Percentiles rank a stretch among this genome's conserved stretches.
Conservation (phyloP, 2,797 vertebrate genomes). For the Balearica regulorum region DNA sequence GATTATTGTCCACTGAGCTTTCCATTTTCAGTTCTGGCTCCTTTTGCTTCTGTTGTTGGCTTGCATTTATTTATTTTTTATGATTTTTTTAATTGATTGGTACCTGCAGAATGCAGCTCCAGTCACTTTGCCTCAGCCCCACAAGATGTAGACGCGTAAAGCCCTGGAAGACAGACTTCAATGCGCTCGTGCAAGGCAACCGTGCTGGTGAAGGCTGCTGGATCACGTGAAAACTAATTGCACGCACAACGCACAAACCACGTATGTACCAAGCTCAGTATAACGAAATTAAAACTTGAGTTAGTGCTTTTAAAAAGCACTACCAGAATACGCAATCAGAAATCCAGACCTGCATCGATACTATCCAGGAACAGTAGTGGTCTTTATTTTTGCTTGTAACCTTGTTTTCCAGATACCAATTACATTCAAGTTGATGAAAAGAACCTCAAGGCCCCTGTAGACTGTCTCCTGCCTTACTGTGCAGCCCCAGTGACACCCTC, state of each 20-base stretch:
- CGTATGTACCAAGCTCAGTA: accelerated
- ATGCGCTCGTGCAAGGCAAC: neutral
- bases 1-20: neutral
- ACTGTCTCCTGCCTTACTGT: neutral
- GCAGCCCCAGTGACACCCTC: neutral
- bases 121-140: neutral
- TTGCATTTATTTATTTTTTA: neutral
- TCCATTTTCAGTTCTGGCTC: neutral
- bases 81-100: neutral
- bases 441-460: neutral
- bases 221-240: neutral
- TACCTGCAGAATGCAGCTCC: neutral
- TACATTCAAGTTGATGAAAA: neutral
- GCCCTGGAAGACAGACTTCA: neutral
- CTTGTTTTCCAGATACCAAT: neutral
- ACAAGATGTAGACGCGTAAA: neutral
- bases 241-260: too few species aligned
- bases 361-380: neutral
- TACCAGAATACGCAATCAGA: neutral
- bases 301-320: too few species aligned
- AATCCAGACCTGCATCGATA: neutral
- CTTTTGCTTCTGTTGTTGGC: neutral
- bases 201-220: neutral
- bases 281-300: too few species aligned
- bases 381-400: neutral